A percentile compares a stretch with the other conserved stretches of the same genome.
phyloP scores from a whole-genome alignment of 1,140 invertebrate species.

The Caligus rogercresseyi region DNA sequence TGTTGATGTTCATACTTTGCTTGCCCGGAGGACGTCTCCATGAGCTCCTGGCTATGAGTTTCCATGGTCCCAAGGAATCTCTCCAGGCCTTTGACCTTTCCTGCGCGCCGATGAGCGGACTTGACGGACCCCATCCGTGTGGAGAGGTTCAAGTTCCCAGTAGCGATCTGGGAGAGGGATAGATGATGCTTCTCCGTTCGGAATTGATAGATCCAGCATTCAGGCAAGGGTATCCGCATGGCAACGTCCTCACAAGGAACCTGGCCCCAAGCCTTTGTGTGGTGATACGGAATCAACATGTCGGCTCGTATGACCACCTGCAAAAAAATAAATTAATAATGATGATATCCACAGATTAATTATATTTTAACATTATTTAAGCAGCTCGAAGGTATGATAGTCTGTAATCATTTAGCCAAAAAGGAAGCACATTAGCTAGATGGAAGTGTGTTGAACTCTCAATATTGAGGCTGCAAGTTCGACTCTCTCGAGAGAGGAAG shows the following conservation, averaged over 20 bases:
- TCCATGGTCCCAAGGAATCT: slow-evolving; percentile 80
- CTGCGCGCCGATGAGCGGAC: slow-evolving; percentile 60
- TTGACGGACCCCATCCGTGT: slow-evolving; percentile 66
- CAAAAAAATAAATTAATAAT: slow-evolving; percentile 22
- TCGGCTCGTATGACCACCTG: slow-evolving; percentile 81
- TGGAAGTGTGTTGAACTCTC: too few species aligned
- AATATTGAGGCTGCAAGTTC: too few species aligned
- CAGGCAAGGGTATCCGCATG: slow-evolving; percentile 90
- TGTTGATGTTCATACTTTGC: slow-evolving; percentile 99
- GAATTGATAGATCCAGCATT: slow-evolving; percentile 98
- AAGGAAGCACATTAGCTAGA: too few species aligned
- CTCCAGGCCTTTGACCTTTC: slow-evolving; percentile 67
- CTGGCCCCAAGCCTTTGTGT: slow-evolving; percentile 20
- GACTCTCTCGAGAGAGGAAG: too few species aligned
- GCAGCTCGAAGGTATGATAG: too few species aligned
- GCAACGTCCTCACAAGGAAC: slow-evolving; percentile 94
- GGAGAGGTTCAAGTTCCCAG: slow-evolving; percentile 14
- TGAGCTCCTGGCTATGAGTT: slow-evolving; percentile 71
- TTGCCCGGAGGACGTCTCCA: slow-evolving; percentile 76
- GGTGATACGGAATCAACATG: slow-evolving; percentile 62
- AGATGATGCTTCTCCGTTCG: slow-evolving; percentile 94
- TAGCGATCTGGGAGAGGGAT: slow-evolving; percentile 35
- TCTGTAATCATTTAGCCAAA: too few species aligned
- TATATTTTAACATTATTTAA: too few species aligned
- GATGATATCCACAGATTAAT: too few species aligned